Base-by-base conservation (phyloP, 2,113 vertebrate genomes). In the Sardina pilchardus region DNA sequence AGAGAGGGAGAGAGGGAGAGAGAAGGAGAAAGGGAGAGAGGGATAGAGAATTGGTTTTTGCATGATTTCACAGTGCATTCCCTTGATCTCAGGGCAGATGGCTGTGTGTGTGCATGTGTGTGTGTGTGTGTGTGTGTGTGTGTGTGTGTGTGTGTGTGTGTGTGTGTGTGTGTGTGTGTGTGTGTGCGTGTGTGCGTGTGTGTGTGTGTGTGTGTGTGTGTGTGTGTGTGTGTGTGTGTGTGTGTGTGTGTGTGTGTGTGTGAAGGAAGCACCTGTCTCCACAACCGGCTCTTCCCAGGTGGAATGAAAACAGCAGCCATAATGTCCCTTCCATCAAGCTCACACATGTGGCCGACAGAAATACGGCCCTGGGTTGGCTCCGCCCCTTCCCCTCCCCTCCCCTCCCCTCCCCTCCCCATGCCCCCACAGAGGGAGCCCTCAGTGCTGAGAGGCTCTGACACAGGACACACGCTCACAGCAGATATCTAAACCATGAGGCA, bases 261-360 rank as follows among this genome's bases (percentile, higher is more conserved):
- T 39, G 83, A 85, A 92, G 91, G 91, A 92, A 93, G 87, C 93
- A 94, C 93, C 92, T 93, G 91, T 88, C 90, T 82, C 82, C 12
- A 87, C 81, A 88, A 75, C 84, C 67, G 85, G 87, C 91, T 90
- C 90, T 89, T 89, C 84, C 53, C 91, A 93, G 93, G 90, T 92
- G 91, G 88, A 92, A 91, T 89, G 82, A 83, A 90, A 93, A 89
- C 88, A 88, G 63, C 63, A 71, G 63, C 63, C 63, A 71, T 71
- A 71, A 71, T 71, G 63, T 71, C 63, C 63, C n/a, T 71, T 30
- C 63, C 24, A 30, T 71, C 63, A 71, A 71, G 63, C 63, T 71
- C 63, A 71, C 63, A 71, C 63, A 71, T 26, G n/a, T 26, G 63
- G 59, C 59, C 24, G 0, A 24, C 59, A 63, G 59, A 63, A 63